Evolutionary conservation across 2,888 invertebrate genomes (phyloP), one percentile per base, ranked within the genome.

Genomic region (Bellardia bayeri): DNA sequence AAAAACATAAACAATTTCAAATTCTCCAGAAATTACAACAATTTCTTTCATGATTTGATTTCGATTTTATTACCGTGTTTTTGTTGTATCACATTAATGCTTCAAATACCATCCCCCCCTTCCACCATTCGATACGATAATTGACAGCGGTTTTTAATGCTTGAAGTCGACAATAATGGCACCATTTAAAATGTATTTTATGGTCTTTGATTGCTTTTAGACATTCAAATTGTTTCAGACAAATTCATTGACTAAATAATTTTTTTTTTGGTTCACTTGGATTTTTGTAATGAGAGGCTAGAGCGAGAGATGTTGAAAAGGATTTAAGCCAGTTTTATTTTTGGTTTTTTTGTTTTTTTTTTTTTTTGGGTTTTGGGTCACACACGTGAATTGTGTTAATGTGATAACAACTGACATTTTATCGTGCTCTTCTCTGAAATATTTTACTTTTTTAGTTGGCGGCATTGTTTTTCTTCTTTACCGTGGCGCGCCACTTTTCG

Each of bases 181-280:
- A 79, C 78, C 85, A 85, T 87, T 87, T 85, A 85, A 79, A 87
- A 58, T 85, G 87, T 71, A 82, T 87, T 87, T 87, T 87, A 87
- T 87, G 85, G 64, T 51, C 42, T 64, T 64, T 58, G 85, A 85
- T 85, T 82, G 78, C 75, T 49, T 82, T 81, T 13, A 54, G 56
- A 79, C 79, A 87, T 49, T 83, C 42, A 63, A 71, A 80, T 85
- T 69, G 51, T 51, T 79, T 78, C 71, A 37, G 9, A 56, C 30
- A 5, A 51, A 61, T 74, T 74, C 58, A 75, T 40, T 76, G 37
- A 69, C 16, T 68, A 23, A 42, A 51, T 37, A 37, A 42, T 45
- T 66, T 16, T 30, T 68, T 45, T 68, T 58, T 30, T 30, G 13
- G 30, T 58, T 23, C 30, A 30, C 11, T 58, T 68, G 42, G 40